Conservation (phyloP, 2,113 vertebrate genomes). For the Atractosteus spatula region DNA sequence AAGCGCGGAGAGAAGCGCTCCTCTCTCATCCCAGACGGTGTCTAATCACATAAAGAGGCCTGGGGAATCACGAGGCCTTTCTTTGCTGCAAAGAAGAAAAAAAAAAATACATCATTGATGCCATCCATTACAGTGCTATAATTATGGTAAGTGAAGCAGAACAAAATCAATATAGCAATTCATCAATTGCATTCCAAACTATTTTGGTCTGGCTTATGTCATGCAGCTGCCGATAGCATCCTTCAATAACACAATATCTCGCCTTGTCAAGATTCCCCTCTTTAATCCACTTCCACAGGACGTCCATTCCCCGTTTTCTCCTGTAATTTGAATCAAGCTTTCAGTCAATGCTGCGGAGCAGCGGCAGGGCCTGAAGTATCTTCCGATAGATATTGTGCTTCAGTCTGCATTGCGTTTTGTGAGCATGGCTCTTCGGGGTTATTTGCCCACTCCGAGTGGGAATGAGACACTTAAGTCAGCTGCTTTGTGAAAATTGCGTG, state of each 20-base stretch:
- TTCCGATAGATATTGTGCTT: not conserved
- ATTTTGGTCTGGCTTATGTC: conserved; percentile 70
- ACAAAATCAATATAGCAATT: conserved; percentile 90
- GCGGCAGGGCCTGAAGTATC: conserved; percentile 15
- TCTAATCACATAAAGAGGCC: conserved; percentile 74
- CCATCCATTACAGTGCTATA: conserved; percentile 90
- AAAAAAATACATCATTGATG: conserved; percentile 68
- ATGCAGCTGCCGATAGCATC: conserved; percentile 70
- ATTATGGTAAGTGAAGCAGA: conserved; percentile 97
- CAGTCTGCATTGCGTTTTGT: not conserved
- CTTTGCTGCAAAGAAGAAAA: conserved; percentile 71
- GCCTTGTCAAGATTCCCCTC: conserved; percentile 56
- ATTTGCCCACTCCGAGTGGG: too few species aligned
- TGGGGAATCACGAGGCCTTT: conserved; percentile 71
- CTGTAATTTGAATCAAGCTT: conserved; percentile 66
- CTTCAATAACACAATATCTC: conserved; percentile 67
- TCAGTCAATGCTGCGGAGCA: conserved; percentile 67
- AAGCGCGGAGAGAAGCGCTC: not conserved
- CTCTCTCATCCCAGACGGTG: conserved; percentile 15
- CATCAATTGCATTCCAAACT: conserved; percentile 84
- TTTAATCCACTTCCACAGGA: conserved; percentile 65
- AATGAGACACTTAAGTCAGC: too few species aligned
- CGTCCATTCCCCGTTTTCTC: conserved; percentile 63
- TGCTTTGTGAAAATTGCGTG: too few species aligned
- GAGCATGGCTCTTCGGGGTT: not conserved